A percentile compares a stretch with the other conserved stretches of the same genome.
phyloP scores from a whole-genome alignment of 2,888 invertebrate species.

The Agapetus fuscipes region DNA sequence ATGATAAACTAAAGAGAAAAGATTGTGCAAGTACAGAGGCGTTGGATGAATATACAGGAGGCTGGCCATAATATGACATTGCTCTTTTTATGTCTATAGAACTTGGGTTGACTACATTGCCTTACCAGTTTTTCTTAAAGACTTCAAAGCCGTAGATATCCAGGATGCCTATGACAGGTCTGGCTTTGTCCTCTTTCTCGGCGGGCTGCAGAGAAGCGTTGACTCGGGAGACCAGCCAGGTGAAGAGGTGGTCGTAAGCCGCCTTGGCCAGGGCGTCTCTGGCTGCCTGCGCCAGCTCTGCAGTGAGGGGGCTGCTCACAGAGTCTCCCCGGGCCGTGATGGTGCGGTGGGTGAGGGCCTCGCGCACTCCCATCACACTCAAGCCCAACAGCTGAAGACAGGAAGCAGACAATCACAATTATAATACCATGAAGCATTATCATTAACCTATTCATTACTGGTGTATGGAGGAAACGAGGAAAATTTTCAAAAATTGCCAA shows the following conservation, averaged over 20 bases:
- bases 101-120: too few species aligned
- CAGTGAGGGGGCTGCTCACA: conserved; percentile 68
- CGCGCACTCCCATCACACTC: conserved; percentile 50
- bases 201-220: conserved; percentile 62
- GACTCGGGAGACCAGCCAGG: conserved; percentile 77
- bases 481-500: too few species aligned
- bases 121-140: conserved; percentile 77
- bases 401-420: neutral
- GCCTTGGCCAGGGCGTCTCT: conserved; percentile 87
- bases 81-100: too few species aligned
- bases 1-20: too few species aligned
- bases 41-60: too few species aligned
- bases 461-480: too few species aligned
- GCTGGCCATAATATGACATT: too few species aligned
- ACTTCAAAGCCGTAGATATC: conserved; percentile 95
- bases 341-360: conserved; percentile 73
- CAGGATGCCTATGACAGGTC: conserved; percentile 76
- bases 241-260: conserved; percentile 81
- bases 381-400: conserved; percentile 62
- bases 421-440: too few species aligned
- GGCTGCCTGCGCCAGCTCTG: conserved; percentile 76
- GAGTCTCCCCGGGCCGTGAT: conserved; percentile 80
- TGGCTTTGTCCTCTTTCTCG: conserved; percentile 39
- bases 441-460: too few species aligned
- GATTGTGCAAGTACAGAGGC: too few species aligned